Evolutionary conservation across 2,888 invertebrate genomes (phyloP).

Genomic region (Heteromyza rotundicornis): DNA sequence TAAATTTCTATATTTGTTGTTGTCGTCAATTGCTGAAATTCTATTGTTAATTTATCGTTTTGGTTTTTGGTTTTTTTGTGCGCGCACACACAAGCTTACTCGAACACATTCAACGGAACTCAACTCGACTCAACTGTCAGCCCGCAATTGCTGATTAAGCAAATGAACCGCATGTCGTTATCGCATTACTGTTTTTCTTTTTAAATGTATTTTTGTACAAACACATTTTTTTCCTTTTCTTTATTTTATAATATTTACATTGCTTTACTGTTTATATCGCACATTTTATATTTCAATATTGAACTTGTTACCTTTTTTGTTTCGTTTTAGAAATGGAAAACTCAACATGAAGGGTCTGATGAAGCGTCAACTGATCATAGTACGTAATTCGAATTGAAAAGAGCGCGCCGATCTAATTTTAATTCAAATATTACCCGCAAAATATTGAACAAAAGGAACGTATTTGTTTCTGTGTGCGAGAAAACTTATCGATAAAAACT

Average conservation of each 20-base stretch:
- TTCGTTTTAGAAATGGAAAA: constrained; percentile 35
- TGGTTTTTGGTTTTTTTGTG: too few relatives aligned
- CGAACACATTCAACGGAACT: background rate
- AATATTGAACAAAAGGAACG: too few relatives aligned
- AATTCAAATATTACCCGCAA: too few relatives aligned
- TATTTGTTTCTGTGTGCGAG: too few relatives aligned
- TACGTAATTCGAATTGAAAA: background rate
- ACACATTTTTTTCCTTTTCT: constrained; percentile 7
- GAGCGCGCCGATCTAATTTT: too few relatives aligned
- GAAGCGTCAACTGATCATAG: constrained; percentile 26
- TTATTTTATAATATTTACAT: background rate
- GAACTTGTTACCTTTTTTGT: constrained; percentile 7
- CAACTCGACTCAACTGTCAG: too few relatives aligned
- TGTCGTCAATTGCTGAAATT: background rate
- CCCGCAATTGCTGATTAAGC: constrained; percentile 29
- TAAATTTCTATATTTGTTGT: constrained; percentile 42
- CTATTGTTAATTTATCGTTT: constrained; percentile 4
- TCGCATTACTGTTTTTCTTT: constrained; percentile 23
- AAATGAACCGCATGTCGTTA: constrained; percentile 22
- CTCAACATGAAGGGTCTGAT: constrained; percentile 38
- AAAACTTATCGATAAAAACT: background rate
- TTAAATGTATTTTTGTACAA: constrained; percentile 6
- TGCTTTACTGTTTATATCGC: too few relatives aligned
- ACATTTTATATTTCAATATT: background rate
- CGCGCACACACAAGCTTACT: background rate